Evolutionary conservation across 2,888 invertebrate genomes (phyloP), one percentile per base, ranked within the genome.

Genomic region (Frankliniella intonsa): DNA sequence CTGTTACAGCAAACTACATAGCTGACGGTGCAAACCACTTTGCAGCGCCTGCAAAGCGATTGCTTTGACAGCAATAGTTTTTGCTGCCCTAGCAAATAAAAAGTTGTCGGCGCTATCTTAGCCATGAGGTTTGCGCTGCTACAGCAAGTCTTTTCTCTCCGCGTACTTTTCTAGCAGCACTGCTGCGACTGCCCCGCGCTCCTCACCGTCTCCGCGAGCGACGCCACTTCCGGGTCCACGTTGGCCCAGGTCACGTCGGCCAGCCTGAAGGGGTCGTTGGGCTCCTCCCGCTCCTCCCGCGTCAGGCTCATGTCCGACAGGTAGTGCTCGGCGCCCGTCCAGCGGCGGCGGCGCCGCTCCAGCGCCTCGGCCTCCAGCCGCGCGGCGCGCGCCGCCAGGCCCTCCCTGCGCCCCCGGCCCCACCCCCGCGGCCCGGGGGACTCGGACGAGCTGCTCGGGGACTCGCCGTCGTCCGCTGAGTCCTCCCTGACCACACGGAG

Each of bases 311-410:
- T 8, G 11, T 22, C 69, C 22, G 69, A 76, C 69, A 25, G 25
- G 69, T 25, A 76, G 25, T 76, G 25, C 25, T 76, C 69, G 69
- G 10, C 69, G 69, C 22, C 69, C 22, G 69, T 22, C 22, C n/a
- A 76, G 69, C 69, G 69, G 9, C 69, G 69, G 22, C 69, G 69
- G 25, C 25, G 22, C 22, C 69, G n/a, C 69, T 76, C 69, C 69
- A 76, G 69, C 25, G 69, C 69, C 69, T 76, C 69, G 22, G 25
- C 69, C 69, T 76, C 0, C 22, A 76, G 69, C 22, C 69, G 69
- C 22, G 69, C 69, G 1, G 69, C 69, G 22, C 69, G 69, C 12
- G 69, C 69, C n/a, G 69, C 69, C 25, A 76, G 69, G 25, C 69
- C 69, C 69, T 76, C 69, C 22, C 10, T 25, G 69, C 25, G 69